These are phyloP conservation scores for Parnassius apollo DNA, from an alignment of 2,888 invertebrate genomes.

Conservation along the genomic window DNA sequence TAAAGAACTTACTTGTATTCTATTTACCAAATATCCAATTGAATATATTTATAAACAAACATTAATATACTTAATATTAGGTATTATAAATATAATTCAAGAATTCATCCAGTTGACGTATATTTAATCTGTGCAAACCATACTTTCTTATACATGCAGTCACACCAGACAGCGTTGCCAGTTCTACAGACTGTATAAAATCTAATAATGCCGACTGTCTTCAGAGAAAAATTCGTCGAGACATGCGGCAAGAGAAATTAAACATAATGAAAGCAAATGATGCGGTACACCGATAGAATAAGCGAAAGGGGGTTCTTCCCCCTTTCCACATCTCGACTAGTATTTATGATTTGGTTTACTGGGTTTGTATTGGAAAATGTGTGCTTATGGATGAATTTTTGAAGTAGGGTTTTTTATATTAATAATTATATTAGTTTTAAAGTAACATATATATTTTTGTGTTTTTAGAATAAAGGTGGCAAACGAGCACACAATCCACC, in stretches of 20 bases:
- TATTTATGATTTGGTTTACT: conserved; percentile 19
- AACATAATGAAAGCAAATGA: conserved; percentile 64
- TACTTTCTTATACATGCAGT: conserved; percentile 15
- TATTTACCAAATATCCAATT: too few species aligned
- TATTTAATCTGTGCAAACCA: conserved; percentile 20
- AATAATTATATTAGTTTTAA: not conserved
- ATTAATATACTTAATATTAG: too few species aligned
- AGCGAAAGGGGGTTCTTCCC: conserved; percentile 17
- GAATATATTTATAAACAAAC: too few species aligned
- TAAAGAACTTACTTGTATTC: too few species aligned
- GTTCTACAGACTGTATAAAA: conserved; percentile 62
- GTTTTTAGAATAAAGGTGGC: too few species aligned
- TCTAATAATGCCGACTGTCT: conserved; percentile 61
- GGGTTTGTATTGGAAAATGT: conserved; percentile 12
- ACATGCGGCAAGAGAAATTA: conserved; percentile 64
- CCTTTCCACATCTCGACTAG: conserved; percentile 10
- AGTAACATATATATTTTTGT: too few species aligned
- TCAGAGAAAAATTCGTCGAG: conserved; percentile 59
- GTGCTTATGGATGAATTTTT: conserved; percentile 1
- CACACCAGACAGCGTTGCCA: conserved; percentile 27
- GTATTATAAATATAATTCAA: not conserved
- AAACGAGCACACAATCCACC: too few species aligned
- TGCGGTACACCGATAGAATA: conserved; percentile 40
- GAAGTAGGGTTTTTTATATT: not conserved
- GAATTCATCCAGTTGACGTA: not conserved